A percentile compares a stretch with the other conserved stretches of the same genome.
phyloP scores from a whole-genome alignment of 2,888 invertebrate species.

The Octodonta nipae region DNA sequence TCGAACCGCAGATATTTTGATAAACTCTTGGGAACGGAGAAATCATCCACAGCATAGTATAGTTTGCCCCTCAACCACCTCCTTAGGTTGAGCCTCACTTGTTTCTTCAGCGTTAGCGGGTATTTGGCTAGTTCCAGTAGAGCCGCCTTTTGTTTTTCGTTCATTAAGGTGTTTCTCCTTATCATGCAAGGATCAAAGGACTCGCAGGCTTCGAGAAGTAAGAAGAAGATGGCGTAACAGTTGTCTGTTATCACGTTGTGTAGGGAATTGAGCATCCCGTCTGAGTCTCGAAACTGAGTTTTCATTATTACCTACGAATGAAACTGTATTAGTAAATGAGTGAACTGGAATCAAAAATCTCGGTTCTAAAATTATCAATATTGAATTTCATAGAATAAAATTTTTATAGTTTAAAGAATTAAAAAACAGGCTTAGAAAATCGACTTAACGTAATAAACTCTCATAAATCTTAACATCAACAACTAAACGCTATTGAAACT shows the following conservation, averaged over 20 bases:
- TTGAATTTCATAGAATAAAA: too few relatives aligned
- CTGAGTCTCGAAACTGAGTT: slow-evolving; percentile 71
- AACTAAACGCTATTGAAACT: too few relatives aligned
- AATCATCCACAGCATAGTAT: slow-evolving; percentile 41
- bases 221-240: slow-evolving; percentile 49
- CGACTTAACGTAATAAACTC: too few relatives aligned
- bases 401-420: too few relatives aligned
- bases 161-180: slow-evolving; percentile 52
- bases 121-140: slow-evolving; percentile 52
- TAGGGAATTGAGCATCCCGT: slow-evolving; percentile 67
- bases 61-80: slow-evolving; percentile 42
- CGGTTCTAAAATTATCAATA: too few relatives aligned
- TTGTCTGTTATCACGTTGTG: slow-evolving; percentile 50
- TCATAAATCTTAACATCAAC: too few relatives aligned
- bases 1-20: slow-evolving; percentile 58
- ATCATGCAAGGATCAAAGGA: slow-evolving; percentile 71
- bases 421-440: too few relatives aligned
- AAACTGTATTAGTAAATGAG: background rate
- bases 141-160: slow-evolving; percentile 48
- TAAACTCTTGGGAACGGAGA: slow-evolving; percentile 52
- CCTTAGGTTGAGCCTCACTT: slow-evolving; percentile 30
- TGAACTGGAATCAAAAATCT: too few relatives aligned
- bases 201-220: slow-evolving; percentile 60
- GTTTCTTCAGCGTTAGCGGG: slow-evolving; percentile 54
- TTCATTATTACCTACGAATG: slow-evolving; percentile 56